Conservation (phyloP, 1,140 invertebrate genomes). For the Chrysomallon squamiferum region DNA sequence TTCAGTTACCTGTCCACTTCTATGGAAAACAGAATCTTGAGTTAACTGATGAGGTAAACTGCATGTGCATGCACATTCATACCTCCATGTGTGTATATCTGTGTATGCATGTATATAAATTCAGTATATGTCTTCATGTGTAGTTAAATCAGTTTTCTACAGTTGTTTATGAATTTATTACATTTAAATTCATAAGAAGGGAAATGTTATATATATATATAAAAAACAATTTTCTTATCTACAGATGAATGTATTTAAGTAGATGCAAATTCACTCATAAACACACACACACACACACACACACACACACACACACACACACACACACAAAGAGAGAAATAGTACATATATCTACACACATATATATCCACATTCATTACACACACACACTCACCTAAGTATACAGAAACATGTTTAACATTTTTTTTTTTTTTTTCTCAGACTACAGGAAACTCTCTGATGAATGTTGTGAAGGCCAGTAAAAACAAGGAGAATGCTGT, state of each 20-base stretch:
- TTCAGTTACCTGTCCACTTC: constrained; percentile 28
- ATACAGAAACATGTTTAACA: no score
- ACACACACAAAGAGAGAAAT: background rate
- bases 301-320: background rate
- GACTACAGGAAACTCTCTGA: constrained; percentile 26
- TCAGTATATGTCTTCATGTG: no score
- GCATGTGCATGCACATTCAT: background rate
- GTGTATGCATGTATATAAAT: background rate
- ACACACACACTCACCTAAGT: no score
- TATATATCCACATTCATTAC: no score
- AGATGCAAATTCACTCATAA: background rate
- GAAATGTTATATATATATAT: no score
- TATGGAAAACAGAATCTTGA: constrained; percentile 30
- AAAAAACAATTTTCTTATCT: no score
- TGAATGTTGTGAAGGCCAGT: constrained; percentile 20
- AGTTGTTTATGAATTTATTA: no score
- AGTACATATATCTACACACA: no score
- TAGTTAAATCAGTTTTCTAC: no score
- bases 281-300: background rate
- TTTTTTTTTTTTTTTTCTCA: no score
- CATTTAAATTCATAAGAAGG: no score
- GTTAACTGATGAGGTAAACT: constrained; percentile 27
- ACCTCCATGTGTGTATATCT: background rate
- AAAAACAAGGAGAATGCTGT: constrained; percentile 26
- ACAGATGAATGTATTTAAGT: no score